Evolutionary conservation across 2,113 vertebrate genomes (phyloP).

Genomic region (Ploceus nigricollis): DNA sequence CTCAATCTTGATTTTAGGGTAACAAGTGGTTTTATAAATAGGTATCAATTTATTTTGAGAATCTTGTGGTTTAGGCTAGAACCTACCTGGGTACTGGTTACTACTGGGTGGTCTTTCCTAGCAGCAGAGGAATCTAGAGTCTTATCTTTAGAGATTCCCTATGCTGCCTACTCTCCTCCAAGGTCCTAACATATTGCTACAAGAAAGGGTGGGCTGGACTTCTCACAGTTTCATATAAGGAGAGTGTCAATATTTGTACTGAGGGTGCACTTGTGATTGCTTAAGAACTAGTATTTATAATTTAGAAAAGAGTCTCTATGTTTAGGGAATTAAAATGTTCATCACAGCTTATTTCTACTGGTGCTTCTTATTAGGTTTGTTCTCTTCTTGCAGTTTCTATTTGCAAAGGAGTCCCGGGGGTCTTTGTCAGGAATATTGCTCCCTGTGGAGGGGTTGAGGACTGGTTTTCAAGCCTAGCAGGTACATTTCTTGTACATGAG

Average conservation of each 20-base stretch:
- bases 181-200: neutral
- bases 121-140: neutral
- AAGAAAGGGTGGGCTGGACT: neutral
- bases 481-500: neutral
- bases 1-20: neutral
- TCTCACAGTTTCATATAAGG: neutral
- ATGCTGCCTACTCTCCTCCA: neutral
- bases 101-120: neutral
- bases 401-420: neutral
- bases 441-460: neutral
- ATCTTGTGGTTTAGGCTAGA: neutral
- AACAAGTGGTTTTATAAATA: neutral
- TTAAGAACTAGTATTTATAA: neutral
- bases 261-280: neutral
- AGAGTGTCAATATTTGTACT: neutral
- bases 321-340: neutral
- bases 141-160: neutral
- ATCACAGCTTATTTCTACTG: neutral
- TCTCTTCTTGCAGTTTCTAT: neutral
- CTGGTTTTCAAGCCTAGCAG: neutral
- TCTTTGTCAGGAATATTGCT: neutral
- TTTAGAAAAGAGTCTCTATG: neutral
- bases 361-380: neutral
- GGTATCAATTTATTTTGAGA: neutral
- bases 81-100: neutral